Evolutionary conservation across 2,888 invertebrate species (phyloP).

Genomic region (Cerastoderma edule): DNA sequence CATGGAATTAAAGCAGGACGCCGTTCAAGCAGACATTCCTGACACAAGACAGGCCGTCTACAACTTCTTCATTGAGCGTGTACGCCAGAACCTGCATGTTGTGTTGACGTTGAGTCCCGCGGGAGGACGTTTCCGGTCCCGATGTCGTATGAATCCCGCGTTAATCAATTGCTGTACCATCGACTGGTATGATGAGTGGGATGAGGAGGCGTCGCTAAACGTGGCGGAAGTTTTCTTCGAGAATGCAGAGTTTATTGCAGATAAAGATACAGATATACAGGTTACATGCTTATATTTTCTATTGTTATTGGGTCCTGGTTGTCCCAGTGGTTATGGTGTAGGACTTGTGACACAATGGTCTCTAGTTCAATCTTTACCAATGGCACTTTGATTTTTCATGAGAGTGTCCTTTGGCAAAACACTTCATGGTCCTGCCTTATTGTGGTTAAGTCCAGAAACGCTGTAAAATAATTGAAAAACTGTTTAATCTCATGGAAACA

Average conservation of each 20-base stretch:
- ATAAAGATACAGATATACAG: slow-evolving; percentile 72
- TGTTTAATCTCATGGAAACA: too few relatives aligned
- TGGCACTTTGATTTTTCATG: too few relatives aligned
- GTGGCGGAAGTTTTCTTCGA: slow-evolving; percentile 83
- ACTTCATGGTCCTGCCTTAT: too few relatives aligned
- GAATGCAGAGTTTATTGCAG: slow-evolving; percentile 79
- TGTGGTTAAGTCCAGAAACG: too few relatives aligned
- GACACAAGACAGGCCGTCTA: slow-evolving; percentile 81
- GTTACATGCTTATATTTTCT: too few relatives aligned
- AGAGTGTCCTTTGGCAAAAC: too few relatives aligned
- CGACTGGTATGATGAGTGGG: slow-evolving; percentile 84
- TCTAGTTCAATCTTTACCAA: too few relatives aligned
- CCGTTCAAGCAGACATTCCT: slow-evolving; percentile 79
- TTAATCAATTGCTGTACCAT: slow-evolving; percentile 84
- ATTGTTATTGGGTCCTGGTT: too few relatives aligned
- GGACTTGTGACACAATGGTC: too few relatives aligned
- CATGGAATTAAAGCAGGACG: slow-evolving; percentile 82
- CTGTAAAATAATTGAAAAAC: too few relatives aligned
- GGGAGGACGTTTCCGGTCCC: slow-evolving; percentile 80
- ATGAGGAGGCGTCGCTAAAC: slow-evolving; percentile 81
- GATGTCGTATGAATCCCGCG: slow-evolving; percentile 83
- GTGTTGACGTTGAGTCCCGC: slow-evolving; percentile 83
- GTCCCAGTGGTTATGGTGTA: too few relatives aligned
- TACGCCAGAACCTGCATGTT: slow-evolving; percentile 81
- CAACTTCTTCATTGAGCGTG: slow-evolving; percentile 81